phyloP scores from a whole-genome alignment of 2,797 vertebrate genomes.

The Mormyrus hasselquistii region DNA sequence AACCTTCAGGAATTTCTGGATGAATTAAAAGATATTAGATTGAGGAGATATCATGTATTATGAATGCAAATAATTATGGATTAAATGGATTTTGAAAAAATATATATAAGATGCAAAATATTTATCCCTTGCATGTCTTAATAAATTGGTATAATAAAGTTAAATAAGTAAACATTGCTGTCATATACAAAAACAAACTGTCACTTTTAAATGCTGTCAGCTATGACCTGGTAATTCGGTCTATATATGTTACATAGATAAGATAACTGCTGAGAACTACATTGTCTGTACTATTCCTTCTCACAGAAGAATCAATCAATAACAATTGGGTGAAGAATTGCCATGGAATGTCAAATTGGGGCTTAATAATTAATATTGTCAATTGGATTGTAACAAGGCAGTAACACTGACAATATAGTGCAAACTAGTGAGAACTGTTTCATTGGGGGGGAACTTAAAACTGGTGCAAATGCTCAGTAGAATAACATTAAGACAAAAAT shows the following conservation, averaged over 20 bases:
- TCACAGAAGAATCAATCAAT: background rate
- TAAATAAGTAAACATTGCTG: slow-evolving; percentile 16
- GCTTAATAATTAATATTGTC: slow-evolving; percentile 13
- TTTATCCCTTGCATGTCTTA: slow-evolving; percentile 30
- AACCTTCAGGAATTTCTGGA: slow-evolving; percentile 59
- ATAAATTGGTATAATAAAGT: slow-evolving; percentile 27
- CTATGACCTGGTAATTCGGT: slow-evolving; percentile 8
- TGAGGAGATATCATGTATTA: slow-evolving; percentile 27
- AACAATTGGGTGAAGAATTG: slow-evolving; percentile 38
- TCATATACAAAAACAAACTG: slow-evolving; percentile 20
- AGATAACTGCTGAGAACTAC: slow-evolving; percentile 14
- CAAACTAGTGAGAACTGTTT: slow-evolving; percentile 90
- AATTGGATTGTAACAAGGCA: slow-evolving; percentile 76
- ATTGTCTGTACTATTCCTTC: slow-evolving; percentile 20
- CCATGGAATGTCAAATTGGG: slow-evolving; percentile 48
- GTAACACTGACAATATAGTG: slow-evolving; percentile 98
- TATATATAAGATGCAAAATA: slow-evolving; percentile 28
- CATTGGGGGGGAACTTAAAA: slow-evolving; percentile 77
- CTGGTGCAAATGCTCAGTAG: slow-evolving; percentile 93
- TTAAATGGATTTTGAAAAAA: slow-evolving; percentile 44
- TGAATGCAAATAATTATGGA: background rate
- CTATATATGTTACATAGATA: slow-evolving; percentile 5
- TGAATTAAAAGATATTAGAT: slow-evolving; percentile 48
- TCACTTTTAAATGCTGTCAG: slow-evolving; percentile 16
- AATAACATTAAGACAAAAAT: slow-evolving; percentile 99